Evolutionary conservation across 2,888 invertebrate species (phyloP).

Genomic region (Bruchidius siliquastri): DNA sequence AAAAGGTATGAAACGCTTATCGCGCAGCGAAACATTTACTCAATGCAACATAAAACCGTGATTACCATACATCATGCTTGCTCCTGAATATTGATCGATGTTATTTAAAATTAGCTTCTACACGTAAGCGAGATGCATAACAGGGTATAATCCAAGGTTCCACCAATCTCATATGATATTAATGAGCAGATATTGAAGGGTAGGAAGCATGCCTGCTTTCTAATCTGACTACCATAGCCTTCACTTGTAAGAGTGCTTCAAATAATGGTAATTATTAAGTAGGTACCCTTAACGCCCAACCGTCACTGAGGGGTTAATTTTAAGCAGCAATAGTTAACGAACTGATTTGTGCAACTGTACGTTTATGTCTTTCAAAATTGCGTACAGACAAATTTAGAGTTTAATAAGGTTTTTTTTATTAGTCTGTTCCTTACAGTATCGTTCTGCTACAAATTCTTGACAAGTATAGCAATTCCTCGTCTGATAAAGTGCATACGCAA

Average conservation of each 20-base stretch:
- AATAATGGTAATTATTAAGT: background rate
- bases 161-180: background rate
- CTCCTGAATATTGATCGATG: background rate
- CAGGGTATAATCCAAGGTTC: background rate
- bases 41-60: background rate
- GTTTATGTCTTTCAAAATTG: no score
- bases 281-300: background rate
- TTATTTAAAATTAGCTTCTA: background rate
- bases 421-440: no score
- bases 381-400: no score
- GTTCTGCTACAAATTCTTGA: no score
- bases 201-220: background rate
- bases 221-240: background rate
- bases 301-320: no score
- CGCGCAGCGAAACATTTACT: background rate
- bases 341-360: no score
- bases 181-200: background rate
- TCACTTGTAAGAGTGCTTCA: background rate
- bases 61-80: background rate
- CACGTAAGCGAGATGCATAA: background rate
- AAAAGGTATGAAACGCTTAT: background rate
- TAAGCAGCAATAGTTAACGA: no score
- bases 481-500: no score
- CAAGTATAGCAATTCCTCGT: no score
- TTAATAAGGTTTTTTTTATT: no score